Evolutionary conservation across 2,888 invertebrate genomes (phyloP), one percentile per base, ranked within the genome.

Genomic region (Acrobasis consociella): DNA sequence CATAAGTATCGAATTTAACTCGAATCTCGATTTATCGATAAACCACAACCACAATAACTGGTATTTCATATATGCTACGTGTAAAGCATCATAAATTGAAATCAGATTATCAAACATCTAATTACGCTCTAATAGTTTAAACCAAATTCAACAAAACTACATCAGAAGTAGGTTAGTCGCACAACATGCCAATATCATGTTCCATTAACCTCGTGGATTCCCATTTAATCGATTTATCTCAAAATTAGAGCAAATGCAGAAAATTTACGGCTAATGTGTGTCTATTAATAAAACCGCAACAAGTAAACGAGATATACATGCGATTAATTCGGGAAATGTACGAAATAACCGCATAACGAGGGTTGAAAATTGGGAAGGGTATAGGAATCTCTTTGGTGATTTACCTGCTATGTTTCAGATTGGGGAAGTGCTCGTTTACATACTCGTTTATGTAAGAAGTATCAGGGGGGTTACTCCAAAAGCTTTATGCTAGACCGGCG

Each of bases 251-350:
- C 39, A 50, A 42, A 51, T 55, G 22, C 22, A 52, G 39, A 38
- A 16, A 38, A 38, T 56, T 60, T 60, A 53, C 38, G 16, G 52
- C 49, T 49, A 53, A 63, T 50, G 49, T 58, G 31, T 15, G 59
- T 50, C 50, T 51, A 39, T 60, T 60, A 60, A 50, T 50, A 60
- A 60, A 60, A 60, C 59, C 59, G 50, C 59, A 60, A 60, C 38
- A 60, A 13, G 38, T 60, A 59, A 59, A 60, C 50, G 59, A 15
- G 31, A 9, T 51, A 37, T 49, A 31, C 15, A 31, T 10, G 50
- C 51, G 50, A 60, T 60, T 46, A 58, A 60, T 55, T 16, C 38
- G 49, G n/a, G 38, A 50, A 60, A 60, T 60, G 50, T 60, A 37
- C 39, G 38, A 58, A 46, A 58, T 46, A 59, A 50, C 31, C 37